Base-by-base conservation (phyloP, 1,140 invertebrate genomes). In the Hermetia illucens region DNA sequence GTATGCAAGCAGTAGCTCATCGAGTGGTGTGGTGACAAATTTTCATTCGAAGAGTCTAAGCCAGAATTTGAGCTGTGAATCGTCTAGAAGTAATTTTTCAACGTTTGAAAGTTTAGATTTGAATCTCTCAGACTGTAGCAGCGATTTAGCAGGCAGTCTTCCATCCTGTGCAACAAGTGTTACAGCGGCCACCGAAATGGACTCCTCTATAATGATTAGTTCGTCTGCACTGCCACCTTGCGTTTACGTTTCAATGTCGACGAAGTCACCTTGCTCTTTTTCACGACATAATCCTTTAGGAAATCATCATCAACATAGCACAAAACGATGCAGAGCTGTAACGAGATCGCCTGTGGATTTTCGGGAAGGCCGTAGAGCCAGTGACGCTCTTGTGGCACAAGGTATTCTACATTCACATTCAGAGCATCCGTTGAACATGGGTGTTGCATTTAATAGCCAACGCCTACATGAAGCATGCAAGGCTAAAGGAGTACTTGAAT, bases 21-120 rank as follows among this genome's bases (percentile, higher is more conserved):
- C 74, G 36, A 78, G 75, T 46, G 76, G 77, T 24, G 75, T 78
- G 6, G 68, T 75, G 0, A 75, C 71, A 39, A 75, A 73, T 60
- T 75, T 74, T 55, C 74, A 74, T 43, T 72, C 75, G 36, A 79
- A 79, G 64, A 78, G 75, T 50, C 66, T 80, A 18, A 77, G 74
- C 51, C 77, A 80, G 59, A 79, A 80, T 46, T 58, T 79, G 25
- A 79, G 77, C 53, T 77, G 76, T 50, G 77, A 78, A 56, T 75
- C 72, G n/a, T 75, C 72, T 1, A 71, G 74, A 52, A 78, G 75
- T 51, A 81, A 79, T 55, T 81, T 79, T 58, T 77, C 74, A 5
- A 69, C 79, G 31, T 85, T 83, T 49, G 82, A 90, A 62, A 86
- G 84, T 54, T 71, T 90, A 46, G 88, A 92, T 62, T 89, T 87